Conservation (phyloP, 2,888 invertebrate species). For the Cacoxenus indagator region DNA sequence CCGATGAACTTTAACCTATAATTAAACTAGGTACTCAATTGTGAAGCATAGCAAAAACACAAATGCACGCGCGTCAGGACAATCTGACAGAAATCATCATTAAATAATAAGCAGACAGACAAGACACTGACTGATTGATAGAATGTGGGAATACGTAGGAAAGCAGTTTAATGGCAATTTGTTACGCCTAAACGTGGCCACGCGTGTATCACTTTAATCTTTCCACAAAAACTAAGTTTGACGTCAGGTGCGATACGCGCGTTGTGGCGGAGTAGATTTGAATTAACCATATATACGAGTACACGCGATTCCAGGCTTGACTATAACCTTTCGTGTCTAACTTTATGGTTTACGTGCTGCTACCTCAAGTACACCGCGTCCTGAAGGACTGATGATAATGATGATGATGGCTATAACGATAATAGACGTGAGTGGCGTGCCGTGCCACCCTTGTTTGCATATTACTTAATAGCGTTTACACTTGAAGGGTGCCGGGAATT, state of each 20-base stretch:
- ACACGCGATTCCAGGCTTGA: conserved; percentile 48
- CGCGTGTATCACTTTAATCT: conserved; percentile 49
- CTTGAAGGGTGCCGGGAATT: conserved; percentile 61
- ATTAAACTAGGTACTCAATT: conserved; percentile 43
- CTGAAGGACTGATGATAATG: conserved; percentile 26
- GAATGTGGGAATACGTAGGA: background rate
- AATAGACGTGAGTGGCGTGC: background rate
- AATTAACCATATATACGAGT: background rate
- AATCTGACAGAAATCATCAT: conserved; percentile 52
- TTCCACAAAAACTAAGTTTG: background rate
- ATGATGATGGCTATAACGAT: background rate
- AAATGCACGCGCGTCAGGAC: conserved; percentile 22
- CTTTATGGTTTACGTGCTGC: conserved; percentile 60
- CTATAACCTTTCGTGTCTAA: conserved; percentile 50
- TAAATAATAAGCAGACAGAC: conserved; percentile 57
- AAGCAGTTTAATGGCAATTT: conserved; percentile 63
- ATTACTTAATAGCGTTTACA: conserved; percentile 60
- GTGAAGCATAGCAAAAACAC: conserved; percentile 21
- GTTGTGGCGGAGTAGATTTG: background rate
- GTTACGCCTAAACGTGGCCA: conserved; percentile 69
- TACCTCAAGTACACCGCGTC: conserved; percentile 42
- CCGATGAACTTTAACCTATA: conserved; percentile 32
- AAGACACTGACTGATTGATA: background rate
- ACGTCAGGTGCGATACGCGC: background rate
- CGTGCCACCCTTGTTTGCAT: conserved; percentile 58